Base-by-base conservation (phyloP, 1,140 invertebrate genomes). In the Glossosoma conforme region DNA sequence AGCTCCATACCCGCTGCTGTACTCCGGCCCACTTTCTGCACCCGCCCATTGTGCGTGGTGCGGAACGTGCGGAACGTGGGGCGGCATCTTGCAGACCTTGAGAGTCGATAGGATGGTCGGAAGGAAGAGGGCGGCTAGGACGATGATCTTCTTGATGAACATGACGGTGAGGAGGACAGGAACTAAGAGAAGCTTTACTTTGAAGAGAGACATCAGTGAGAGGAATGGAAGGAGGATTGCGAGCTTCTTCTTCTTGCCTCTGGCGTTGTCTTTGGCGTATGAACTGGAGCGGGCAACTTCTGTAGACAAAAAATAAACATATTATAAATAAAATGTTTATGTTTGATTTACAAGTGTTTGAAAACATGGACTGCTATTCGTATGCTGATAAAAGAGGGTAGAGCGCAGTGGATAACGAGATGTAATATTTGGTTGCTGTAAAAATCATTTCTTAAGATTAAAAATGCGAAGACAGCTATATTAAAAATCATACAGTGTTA, bases 141-240 rank as follows among this genome's bases (percentile, higher is more conserved):
- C 63, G 6, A 85, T 63, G 6, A 86, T 64, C 54, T 85, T 86
- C 67, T 86, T 86, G 47, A 85, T 83, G 55, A 84, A 73, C 48
- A 85, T 72, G 1, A 85, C 77, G 2, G 76, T 74, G 2, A 84
- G 63, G 9, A 85, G 72, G 9, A 84, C 76, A 0, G 83, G 79
- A 3, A 82, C 65, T 2, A 85, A 62, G 33, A 84, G 56, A 5
- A 82, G 60, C 49, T 84, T 85, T 2, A 81, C 65, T 65, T 85
- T 85, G 35, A 83, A 54, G 0, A 81, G 62, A 15, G 82, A 79
- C 18, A 84, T 53, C 10, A 85, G 56, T 30, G 79, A 79, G 0
- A 83, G 66, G 19, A 84, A 57, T 1, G 82, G 81, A 1, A 84
- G 61, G 25, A 84, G 72, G n/a, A 83, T 54, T 0, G 77, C 75